Evolutionary conservation across 2,888 invertebrate species (phyloP), one percentile per base, ranked within the genome.

Genomic region (Diabrotica balteata): DNA sequence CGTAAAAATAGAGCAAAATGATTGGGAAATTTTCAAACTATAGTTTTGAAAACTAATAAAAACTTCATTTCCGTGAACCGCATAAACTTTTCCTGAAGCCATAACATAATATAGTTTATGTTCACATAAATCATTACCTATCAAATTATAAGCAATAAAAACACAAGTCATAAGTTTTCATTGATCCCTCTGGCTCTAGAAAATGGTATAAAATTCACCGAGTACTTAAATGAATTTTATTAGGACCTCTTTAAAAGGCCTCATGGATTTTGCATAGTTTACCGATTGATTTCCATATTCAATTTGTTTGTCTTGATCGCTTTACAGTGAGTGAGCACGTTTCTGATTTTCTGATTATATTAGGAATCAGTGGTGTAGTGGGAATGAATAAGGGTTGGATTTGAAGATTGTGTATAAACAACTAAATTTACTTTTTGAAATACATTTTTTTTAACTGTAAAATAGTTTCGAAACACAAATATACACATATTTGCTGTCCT

Each of bases 251-350:
- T 44, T 49, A 59, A 64, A 72, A 63, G 44, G 60, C 55, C 45
- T 67, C 68, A 59, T 61, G 63, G 45, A 70, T 57, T 63, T 72
- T 70, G 42, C 67, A 67, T 67, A 71, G 52, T 65, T 68, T 71
- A 49, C 59, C 50, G 54, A 46, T 54, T 57, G 66, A 72, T 72
- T 68, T 72, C 50, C 69, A 71, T 72, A 66, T 67, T 67, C 67
- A 67, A 70, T 72, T 70, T 68, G 65, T 72, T 70, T 70, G 61
- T 64, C 62, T 66, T 62, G 70, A 68, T 68, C 66, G 66, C 65
- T 55, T 57, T 51, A 58, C 65, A 59, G 55, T 45, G 62, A 67
- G 62, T 50, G 67, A 58, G 63, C 70, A 70, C 70, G 70, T 65
- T 67, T 61, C 49, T 59, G 65, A 62, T 63, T 70, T 66, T 63